These are phyloP conservation scores for Thryonomys swinderianus DNA, from an alignment of 2,113 vertebrate genomes.

Conservation along the genomic window DNA sequence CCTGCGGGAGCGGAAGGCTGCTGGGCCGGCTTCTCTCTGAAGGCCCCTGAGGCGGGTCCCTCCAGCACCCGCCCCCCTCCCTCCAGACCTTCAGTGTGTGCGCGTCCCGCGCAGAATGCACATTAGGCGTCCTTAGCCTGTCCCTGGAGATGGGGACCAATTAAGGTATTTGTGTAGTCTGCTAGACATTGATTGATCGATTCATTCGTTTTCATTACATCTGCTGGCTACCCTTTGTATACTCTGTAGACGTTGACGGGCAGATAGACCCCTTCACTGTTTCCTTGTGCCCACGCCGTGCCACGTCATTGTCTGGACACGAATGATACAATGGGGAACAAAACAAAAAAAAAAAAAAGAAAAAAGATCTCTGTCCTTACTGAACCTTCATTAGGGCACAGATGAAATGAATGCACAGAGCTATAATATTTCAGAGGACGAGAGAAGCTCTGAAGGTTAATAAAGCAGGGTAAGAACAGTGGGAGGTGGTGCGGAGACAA, in stretches of 20 bases:
- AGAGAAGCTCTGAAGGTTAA: background rate
- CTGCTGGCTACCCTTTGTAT: background rate
- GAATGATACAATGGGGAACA: background rate
- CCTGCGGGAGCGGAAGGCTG: background rate
- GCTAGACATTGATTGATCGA: background rate
- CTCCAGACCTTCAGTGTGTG: background rate
- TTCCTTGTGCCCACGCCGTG: background rate
- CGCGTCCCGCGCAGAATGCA: background rate
- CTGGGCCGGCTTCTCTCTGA: background rate
- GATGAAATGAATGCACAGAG: background rate
- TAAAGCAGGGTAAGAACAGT: background rate
- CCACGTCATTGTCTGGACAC: background rate
- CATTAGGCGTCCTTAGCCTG: too few relatives aligned
- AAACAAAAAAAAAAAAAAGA: background rate
- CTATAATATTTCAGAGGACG: fast-evolving
- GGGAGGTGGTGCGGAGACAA: background rate
- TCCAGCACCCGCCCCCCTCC: background rate
- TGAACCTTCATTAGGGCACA: background rate
- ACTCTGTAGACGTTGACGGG: background rate
- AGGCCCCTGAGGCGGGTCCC: background rate
- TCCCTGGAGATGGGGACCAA: background rate
- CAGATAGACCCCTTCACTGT: background rate
- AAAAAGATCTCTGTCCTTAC: background rate
- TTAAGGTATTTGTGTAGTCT: background rate
- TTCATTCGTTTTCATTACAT: background rate